Percentiles rank a stretch among this genome's conserved stretches.
phyloP scores from a whole-genome alignment of 2,797 vertebrate genomes.

The Agapornis canus region DNA sequence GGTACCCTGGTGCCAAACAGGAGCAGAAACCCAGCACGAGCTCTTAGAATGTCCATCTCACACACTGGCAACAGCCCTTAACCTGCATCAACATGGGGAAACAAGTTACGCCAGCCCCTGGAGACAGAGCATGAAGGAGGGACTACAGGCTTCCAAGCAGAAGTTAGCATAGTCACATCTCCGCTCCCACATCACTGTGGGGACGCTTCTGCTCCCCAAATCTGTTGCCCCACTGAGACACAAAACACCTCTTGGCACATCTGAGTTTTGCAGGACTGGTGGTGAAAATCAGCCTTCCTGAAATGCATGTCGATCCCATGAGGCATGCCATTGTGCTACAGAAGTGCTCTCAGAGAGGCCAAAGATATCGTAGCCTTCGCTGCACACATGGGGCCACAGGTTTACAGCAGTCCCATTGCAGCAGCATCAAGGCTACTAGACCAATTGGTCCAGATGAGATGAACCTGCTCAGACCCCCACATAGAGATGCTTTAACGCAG shows the following conservation, averaged over 20 bases:
- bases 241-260: neutral
- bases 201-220: neutral
- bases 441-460: accelerated
- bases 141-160: neutral
- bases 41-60: neutral
- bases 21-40: neutral
- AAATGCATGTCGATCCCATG: accelerated
- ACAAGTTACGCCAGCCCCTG: neutral
- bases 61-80: neutral
- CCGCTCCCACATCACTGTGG: neutral
- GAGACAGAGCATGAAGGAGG: neutral
- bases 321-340: neutral
- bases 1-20: neutral
- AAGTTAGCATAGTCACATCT: neutral
- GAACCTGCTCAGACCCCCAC: neutral
- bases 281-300: neutral
- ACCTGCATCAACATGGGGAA: accelerated
- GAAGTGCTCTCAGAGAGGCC: neutral
- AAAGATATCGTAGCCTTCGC: neutral
- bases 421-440: neutral
- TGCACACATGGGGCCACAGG: accelerated
- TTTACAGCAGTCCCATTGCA: neutral
- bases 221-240: neutral
- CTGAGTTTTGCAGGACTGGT: neutral
- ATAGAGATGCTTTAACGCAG: neutral